These are phyloP conservation scores for Karalla daura DNA, from an alignment of 2,797 vertebrate species.

Conservation along the genomic window DNA sequence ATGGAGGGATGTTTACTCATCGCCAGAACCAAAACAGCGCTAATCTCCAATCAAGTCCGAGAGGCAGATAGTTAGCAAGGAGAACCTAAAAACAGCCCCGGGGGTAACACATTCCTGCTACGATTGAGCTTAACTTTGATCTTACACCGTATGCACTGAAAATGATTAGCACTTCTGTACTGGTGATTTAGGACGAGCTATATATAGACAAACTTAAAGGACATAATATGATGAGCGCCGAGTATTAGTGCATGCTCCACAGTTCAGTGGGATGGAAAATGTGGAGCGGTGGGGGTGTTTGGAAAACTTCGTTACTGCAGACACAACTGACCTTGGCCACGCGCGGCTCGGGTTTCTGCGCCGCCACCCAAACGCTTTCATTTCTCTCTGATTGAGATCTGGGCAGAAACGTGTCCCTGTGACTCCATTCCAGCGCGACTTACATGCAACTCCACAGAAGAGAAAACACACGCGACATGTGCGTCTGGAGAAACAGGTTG, in stretches of 20 bases:
- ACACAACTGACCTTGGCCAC: constrained; percentile 45
- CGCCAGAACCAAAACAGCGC: constrained; percentile 73
- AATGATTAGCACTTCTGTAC: constrained; percentile 80
- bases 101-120: constrained; percentile 72
- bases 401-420: too few relatives aligned
- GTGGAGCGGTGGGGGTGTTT: constrained; percentile 44
- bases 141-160: constrained; percentile 70
- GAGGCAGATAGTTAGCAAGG: constrained; percentile 82
- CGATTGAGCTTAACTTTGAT: constrained; percentile 78
- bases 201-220: constrained; percentile 71
- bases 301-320: constrained; percentile 50
- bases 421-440: too few relatives aligned
- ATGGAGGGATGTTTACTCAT: constrained; percentile 79
- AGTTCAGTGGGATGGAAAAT: constrained; percentile 70
- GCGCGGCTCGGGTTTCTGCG: constrained; percentile 15
- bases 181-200: constrained; percentile 65
- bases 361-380: neutral
- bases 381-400: too few relatives aligned
- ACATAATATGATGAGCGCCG: constrained; percentile 52
- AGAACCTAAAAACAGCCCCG: constrained; percentile 76
- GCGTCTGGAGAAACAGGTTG: neutral
- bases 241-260: constrained; percentile 50
- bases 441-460: neutral
- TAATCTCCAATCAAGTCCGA: constrained; percentile 85
- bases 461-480: neutral